These are phyloP conservation scores for Epirrita christyi DNA, from an alignment of 2,888 invertebrate genomes.

Conservation along the genomic window DNA sequence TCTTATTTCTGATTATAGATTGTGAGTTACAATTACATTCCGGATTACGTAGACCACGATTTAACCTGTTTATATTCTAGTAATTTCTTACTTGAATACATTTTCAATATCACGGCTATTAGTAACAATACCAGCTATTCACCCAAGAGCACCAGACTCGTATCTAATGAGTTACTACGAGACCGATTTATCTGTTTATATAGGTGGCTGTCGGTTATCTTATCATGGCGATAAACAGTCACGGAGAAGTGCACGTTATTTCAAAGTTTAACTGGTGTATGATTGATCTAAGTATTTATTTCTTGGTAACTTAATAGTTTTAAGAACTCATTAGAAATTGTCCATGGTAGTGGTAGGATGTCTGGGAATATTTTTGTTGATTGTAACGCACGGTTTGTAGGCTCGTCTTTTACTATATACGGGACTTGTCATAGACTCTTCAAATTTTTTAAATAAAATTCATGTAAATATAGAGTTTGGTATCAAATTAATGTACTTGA, in stretches of 20 bases:
- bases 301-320: neutral
- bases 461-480: too few relatives aligned
- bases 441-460: too few relatives aligned
- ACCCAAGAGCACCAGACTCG: conserved; percentile 15
- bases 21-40: too few relatives aligned
- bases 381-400: too few relatives aligned
- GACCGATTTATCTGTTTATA: conserved; percentile 11
- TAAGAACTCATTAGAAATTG: too few relatives aligned
- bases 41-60: too few relatives aligned
- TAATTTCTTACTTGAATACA: neutral
- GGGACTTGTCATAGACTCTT: too few relatives aligned
- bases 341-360: too few relatives aligned
- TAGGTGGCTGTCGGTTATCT: conserved; percentile 11
- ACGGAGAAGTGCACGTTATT: conserved; percentile 12
- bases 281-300: neutral
- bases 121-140: conserved; percentile 14
- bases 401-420: too few relatives aligned
- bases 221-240: conserved; percentile 23
- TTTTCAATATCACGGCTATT: conserved; percentile 29
- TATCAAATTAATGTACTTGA: too few relatives aligned
- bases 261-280: conserved; percentile 2
- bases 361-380: too few relatives aligned
- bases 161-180: conserved; percentile 5
- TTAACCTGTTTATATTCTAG: neutral
- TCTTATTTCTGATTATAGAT: too few relatives aligned